Percentiles rank a stretch among this genome's conserved stretches.
Conservation (phyloP, 2,113 vertebrate species). For the Cynocephalus volans region DNA sequence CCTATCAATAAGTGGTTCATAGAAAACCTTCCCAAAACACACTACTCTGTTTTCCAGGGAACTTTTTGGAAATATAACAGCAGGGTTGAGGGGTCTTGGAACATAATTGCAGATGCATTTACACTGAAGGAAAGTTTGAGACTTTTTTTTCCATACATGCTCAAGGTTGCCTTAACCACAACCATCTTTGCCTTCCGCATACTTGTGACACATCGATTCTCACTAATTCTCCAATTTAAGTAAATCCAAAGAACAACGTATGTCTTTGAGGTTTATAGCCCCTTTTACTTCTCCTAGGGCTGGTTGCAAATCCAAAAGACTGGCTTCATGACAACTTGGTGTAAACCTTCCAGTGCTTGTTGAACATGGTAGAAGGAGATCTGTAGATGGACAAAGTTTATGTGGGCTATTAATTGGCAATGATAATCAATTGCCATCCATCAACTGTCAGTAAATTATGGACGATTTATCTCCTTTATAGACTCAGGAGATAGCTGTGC, state of each 20-base stretch:
- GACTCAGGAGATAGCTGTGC: rapidly evolving
- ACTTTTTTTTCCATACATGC: rapidly evolving
- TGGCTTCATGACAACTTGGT: rapidly evolving
- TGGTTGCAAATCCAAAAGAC: not conserved
- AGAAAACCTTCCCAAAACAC: not conserved
- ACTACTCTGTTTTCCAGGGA: not conserved
- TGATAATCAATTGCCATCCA: not conserved
- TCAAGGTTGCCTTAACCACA: not conserved
- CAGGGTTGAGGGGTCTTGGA: too few species aligned
- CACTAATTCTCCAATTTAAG: not conserved
- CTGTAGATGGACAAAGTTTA: rapidly evolving
- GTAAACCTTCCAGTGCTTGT: not conserved
- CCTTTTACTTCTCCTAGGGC: not conserved
- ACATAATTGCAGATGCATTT: not conserved
- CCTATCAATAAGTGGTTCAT: not conserved
- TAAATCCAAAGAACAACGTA: not conserved
- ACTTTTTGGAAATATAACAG: not conserved
- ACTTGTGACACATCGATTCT: not conserved
- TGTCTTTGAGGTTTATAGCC: not conserved
- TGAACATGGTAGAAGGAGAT: not conserved
- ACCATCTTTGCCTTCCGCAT: too few species aligned
- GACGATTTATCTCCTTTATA: not conserved
- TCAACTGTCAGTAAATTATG: not conserved
- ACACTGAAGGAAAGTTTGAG: not conserved
- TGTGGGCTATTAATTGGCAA: rapidly evolving